Conservation (phyloP, 1,140 invertebrate genomes). For the Dreissena polymorpha region DNA sequence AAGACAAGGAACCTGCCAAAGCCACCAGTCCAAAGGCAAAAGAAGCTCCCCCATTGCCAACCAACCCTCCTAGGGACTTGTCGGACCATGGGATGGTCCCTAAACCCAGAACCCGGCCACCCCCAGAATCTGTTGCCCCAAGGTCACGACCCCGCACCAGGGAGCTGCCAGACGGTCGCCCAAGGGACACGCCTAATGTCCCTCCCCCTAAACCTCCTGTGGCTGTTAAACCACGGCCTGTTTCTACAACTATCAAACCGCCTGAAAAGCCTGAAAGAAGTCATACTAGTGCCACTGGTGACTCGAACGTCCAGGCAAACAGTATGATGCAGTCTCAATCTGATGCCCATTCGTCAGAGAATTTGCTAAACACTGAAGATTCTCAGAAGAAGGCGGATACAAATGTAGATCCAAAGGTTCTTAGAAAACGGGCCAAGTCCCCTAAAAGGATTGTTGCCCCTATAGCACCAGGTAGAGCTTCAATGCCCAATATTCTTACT, state of each 20-base stretch:
- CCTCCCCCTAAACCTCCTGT: slow-evolving; percentile 57
- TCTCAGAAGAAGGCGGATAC: slow-evolving; percentile 17
- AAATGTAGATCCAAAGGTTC: slow-evolving; percentile 11
- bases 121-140: slow-evolving; percentile 30
- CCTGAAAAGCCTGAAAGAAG: slow-evolving; percentile 9
- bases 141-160: slow-evolving; percentile 27
- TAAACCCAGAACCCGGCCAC: slow-evolving; percentile 53
- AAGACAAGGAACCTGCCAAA: slow-evolving; percentile 14
- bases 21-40: slow-evolving; percentile 40
- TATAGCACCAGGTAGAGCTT: slow-evolving; percentile 24
- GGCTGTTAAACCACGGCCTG: slow-evolving; percentile 56
- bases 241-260: slow-evolving; percentile 25
- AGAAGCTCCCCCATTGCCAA: slow-evolving; percentile 41
- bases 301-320: background rate
- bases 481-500: slow-evolving; percentile 38
- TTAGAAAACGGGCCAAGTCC: slow-evolving; percentile 49
- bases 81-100: slow-evolving; percentile 52
- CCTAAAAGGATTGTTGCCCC: slow-evolving; percentile 51
- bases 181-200: slow-evolving; percentile 44
- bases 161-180: slow-evolving; percentile 29
- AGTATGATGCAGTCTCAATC: no score
- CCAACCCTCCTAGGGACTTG: slow-evolving; percentile 31
- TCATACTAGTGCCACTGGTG: slow-evolving; percentile 22
- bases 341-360: no score
- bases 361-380: background rate